These are phyloP conservation scores for Vombatus ursinus DNA, from an alignment of 2,113 vertebrate species.

Conservation along the genomic window DNA sequence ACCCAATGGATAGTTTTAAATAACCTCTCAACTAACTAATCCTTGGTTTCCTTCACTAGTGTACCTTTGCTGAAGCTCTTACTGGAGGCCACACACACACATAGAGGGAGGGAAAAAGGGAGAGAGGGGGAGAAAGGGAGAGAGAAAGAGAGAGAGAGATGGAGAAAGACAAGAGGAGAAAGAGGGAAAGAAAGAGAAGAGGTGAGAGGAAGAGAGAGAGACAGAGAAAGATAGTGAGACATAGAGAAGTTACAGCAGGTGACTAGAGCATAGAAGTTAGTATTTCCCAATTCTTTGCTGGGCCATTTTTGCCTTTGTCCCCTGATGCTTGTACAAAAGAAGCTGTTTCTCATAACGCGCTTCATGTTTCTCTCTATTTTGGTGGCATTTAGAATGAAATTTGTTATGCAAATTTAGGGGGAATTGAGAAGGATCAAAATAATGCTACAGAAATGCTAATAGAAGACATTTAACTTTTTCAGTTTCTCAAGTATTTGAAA, in stretches of 20 bases:
- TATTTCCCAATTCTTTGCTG: background rate
- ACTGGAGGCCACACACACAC: background rate
- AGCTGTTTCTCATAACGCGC: background rate
- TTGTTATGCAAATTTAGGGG: background rate
- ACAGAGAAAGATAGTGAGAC: too few species aligned
- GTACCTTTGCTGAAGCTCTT: background rate
- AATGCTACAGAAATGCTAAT: conserved; percentile 29
- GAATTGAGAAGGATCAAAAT: background rate
- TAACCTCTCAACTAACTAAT: background rate
- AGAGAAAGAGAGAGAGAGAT: too few species aligned
- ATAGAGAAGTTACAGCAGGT: background rate
- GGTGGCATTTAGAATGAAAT: background rate
- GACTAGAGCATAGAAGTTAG: background rate
- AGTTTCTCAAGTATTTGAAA: conserved; percentile 18
- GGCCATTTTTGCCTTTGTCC: background rate
- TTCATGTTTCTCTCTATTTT: conserved; percentile 13
- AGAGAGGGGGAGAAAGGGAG: too few species aligned
- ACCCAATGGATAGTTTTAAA: background rate
- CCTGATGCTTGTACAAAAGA: conserved; percentile 21
- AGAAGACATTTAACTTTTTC: conserved; percentile 34
- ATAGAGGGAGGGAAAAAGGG: too few species aligned
- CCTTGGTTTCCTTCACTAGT: background rate
- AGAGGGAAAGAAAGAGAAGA: too few species aligned
- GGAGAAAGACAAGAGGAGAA: too few species aligned
- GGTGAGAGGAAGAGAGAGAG: too few species aligned